Evolutionary conservation across 2,797 vertebrate species (phyloP).

Genomic region (Sebastes diaconus): DNA sequence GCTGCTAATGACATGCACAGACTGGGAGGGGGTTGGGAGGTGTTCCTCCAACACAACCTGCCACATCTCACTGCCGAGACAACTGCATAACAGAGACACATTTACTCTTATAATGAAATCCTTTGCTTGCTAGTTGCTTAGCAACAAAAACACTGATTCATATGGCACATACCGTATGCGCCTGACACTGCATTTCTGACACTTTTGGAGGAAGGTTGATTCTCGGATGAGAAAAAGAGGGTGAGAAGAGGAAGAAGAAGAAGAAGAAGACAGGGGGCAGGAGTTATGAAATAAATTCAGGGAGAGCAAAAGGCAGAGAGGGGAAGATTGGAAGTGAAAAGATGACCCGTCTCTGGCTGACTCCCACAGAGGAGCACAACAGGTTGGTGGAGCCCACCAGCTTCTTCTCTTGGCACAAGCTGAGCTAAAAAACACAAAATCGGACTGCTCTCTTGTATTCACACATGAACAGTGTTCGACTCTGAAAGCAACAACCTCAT

Average conservation of each 20-base stretch:
- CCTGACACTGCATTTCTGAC: conserved; percentile 79
- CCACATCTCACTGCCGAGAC: conserved; percentile 70
- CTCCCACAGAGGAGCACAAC: conserved; percentile 70
- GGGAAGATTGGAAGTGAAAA: conserved; percentile 46
- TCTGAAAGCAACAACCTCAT: conserved; percentile 24
- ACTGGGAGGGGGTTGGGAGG: conserved; percentile 45
- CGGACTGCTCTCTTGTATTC: conserved; percentile 41
- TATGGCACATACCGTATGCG: conserved; percentile 67
- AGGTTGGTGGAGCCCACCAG: conserved; percentile 68
- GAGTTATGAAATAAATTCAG: conserved; percentile 43
- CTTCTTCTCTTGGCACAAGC: conserved; percentile 46
- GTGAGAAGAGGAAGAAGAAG: conserved; percentile 25
- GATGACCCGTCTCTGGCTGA: conserved; percentile 44
- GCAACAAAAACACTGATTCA: conserved; percentile 81
- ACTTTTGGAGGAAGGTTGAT: conserved; percentile 59
- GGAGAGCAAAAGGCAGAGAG: conserved; percentile 39
- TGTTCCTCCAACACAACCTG: conserved; percentile 70
- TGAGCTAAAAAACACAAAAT: conserved; percentile 19
- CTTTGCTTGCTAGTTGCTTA: conserved; percentile 82
- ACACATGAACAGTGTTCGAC: conserved; percentile 25
- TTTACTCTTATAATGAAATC: conserved; percentile 78
- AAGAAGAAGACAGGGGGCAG: conserved; percentile 20
- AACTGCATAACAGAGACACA: conserved; percentile 76
- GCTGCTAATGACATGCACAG: conserved; percentile 70
- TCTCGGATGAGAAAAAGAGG: conserved; percentile 40